A percentile compares a stretch with the other conserved stretches of the same genome.
These are phyloP conservation scores for Lepidostoma basale DNA, from an alignment of 1,140 invertebrate species.

Conservation along the genomic window DNA sequence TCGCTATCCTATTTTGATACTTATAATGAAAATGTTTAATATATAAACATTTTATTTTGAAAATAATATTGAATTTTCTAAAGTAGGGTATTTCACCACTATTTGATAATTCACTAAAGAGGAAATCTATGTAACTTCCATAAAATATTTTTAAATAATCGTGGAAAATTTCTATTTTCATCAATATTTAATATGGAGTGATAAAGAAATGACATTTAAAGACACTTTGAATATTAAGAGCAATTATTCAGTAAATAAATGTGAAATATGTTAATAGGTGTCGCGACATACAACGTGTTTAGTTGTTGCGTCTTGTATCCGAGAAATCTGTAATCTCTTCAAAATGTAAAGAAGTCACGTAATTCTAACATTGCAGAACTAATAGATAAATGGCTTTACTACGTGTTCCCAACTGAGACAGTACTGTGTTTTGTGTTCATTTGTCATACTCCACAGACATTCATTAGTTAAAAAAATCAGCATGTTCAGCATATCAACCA, in stretches of 20 bases:
- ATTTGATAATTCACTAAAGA: too few species aligned
- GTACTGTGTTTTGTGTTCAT: too few species aligned
- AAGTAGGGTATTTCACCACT: too few species aligned
- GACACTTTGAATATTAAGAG: too few species aligned
- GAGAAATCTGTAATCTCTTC: not conserved
- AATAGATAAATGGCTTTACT: constrained; percentile 20
- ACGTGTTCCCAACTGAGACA: not conserved
- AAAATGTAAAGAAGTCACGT: constrained; percentile 15
- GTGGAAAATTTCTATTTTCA: not conserved
- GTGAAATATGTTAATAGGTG: not conserved
- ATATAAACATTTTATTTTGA: too few species aligned
- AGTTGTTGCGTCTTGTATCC: not conserved
- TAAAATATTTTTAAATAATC: not conserved
- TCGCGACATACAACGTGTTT: not conserved
- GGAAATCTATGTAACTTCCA: not conserved
- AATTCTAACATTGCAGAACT: constrained; percentile 3
- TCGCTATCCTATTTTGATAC: too few species aligned
- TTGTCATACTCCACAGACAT: too few species aligned
- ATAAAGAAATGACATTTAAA: too few species aligned
- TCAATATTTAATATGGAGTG: not conserved
- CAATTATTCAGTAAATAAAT: not conserved
- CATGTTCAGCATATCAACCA: not conserved
- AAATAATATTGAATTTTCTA: too few species aligned
- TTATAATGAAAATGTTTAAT: too few species aligned
- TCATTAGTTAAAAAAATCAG: not conserved